phyloP scores from a whole-genome alignment of 2,113 vertebrate species.

The Hassar affinis region DNA sequence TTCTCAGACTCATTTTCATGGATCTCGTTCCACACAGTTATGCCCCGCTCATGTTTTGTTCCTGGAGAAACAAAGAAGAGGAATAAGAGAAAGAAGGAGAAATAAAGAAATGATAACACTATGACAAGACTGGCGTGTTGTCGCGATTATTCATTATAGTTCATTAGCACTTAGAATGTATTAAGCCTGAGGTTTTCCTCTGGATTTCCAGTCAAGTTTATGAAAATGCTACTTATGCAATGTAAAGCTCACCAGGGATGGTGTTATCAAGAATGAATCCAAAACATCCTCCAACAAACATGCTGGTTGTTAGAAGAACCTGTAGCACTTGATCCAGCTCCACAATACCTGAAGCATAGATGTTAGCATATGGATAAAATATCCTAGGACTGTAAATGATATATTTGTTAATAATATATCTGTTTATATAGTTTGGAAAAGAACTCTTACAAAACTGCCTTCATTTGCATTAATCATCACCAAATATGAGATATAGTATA shows the following conservation, averaged over 20 bases:
- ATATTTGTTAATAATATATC: neutral
- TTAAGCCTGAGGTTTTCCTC: neutral
- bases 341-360: constrained; percentile 73
- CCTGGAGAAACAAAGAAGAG: constrained; percentile 69
- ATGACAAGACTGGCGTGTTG: neutral
- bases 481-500: neutral
- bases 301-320: constrained; percentile 91
- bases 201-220: neutral
- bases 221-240: neutral
- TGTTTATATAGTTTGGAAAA: neutral
- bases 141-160: neutral
- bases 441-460: neutral
- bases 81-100: neutral
- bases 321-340: constrained; percentile 89
- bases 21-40: constrained; percentile 80
- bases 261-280: constrained; percentile 94
- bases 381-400: neutral
- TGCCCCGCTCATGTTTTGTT: constrained; percentile 83
- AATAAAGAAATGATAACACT: neutral
- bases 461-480: neutral
- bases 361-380: neutral
- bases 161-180: neutral
- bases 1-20: constrained; percentile 67
- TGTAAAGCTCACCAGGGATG: constrained; percentile 80
- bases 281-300: constrained; percentile 93